Conservation (phyloP, 2,113 vertebrate genomes). For the Xenopus borealis region DNA sequence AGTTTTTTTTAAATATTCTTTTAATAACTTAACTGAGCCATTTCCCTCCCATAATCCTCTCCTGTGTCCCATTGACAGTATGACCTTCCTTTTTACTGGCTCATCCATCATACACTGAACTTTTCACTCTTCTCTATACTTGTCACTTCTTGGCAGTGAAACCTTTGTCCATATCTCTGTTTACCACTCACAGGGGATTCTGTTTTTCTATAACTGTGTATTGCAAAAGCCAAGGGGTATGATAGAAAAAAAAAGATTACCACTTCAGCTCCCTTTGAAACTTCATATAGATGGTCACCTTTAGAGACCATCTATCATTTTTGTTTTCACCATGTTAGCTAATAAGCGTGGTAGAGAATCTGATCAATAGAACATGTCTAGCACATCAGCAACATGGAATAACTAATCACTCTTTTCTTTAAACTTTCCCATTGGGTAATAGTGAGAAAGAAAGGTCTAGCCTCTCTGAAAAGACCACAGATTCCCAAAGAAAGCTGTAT, state of each 20-base stretch:
- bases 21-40: conserved; percentile 53
- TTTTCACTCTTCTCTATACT: conserved; percentile 75
- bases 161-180: conserved; percentile 81
- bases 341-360: conserved; percentile 46
- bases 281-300: conserved; percentile 69
- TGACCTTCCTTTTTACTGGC: conserved; percentile 82
- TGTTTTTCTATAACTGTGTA: conserved; percentile 50
- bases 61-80: conserved; percentile 75
- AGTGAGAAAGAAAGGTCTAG: background rate
- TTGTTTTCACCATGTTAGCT: conserved; percentile 58
- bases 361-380: conserved; percentile 41
- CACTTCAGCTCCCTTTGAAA: conserved; percentile 75
- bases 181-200: conserved; percentile 70
- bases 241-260: conserved; percentile 58
- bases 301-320: conserved; percentile 72
- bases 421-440: conserved; percentile 27
- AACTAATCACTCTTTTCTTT: conserved; percentile 26
- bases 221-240: conserved; percentile 51
- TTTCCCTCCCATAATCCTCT: conserved; percentile 67
- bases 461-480: background rate
- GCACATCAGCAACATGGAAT: conserved; percentile 52
- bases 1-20: conserved; percentile 48
- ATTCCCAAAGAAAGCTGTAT: background rate
- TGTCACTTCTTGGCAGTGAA: conserved; percentile 71
- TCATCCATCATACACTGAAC: conserved; percentile 96